Evolutionary conservation across 2,888 invertebrate genomes (phyloP).

Genomic region (Stenurella melanura): DNA sequence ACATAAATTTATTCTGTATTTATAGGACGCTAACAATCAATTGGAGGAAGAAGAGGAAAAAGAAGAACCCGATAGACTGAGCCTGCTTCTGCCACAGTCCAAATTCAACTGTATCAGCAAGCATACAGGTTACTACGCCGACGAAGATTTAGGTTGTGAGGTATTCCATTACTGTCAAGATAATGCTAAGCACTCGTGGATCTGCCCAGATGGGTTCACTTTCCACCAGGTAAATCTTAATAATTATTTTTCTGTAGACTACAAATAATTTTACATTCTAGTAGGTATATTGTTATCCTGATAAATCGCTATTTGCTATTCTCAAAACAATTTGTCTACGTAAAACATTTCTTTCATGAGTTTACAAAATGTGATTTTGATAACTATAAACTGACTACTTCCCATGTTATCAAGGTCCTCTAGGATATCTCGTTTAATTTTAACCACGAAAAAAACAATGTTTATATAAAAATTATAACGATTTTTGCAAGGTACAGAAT

Average conservation of each 20-base stretch:
- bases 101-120: constrained; percentile 88
- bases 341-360: no score
- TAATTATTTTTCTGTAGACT: background rate
- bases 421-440: no score
- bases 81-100: constrained; percentile 86
- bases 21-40: constrained; percentile 48
- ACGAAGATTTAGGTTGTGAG: constrained; percentile 90
- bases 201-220: constrained; percentile 92
- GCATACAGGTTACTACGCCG: constrained; percentile 93
- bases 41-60: constrained; percentile 78
- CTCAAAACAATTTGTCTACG: no score
- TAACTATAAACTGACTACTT: no score
- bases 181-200: constrained; percentile 92
- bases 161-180: constrained; percentile 96
- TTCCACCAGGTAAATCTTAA: constrained; percentile 83
- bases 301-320: no score
- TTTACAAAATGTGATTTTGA: no score
- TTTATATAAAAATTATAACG: no score
- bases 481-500: no score
- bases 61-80: constrained; percentile 89
- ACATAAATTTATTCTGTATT: constrained; percentile 16
- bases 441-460: no score
- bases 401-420: no score
- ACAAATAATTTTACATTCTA: background rate
- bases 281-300: no score